phyloP scores from a whole-genome alignment of 2,113 vertebrate genomes.

The Pachycephala philippinensis region DNA sequence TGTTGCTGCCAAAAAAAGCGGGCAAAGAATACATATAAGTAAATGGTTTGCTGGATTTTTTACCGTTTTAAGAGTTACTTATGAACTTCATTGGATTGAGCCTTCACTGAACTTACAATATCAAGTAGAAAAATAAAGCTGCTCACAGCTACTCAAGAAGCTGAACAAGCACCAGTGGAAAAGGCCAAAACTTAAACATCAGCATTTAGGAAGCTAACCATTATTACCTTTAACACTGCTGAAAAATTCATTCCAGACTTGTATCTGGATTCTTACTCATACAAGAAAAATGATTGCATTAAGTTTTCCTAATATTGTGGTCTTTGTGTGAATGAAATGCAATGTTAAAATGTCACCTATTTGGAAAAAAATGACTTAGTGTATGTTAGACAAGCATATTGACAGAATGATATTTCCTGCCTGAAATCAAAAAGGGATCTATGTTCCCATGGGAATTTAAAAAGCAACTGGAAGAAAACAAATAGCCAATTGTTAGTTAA shows the following conservation, averaged over 20 bases:
- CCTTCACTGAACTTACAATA: not conserved
- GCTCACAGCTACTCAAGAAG: not conserved
- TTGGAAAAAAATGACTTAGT: conserved; percentile 32
- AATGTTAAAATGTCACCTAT: conserved; percentile 51
- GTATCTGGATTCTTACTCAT: conserved; percentile 53
- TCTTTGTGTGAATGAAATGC: conserved; percentile 52
- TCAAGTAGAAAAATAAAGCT: conserved; percentile 3
- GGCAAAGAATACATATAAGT: not conserved
- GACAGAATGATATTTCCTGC: conserved; percentile 64
- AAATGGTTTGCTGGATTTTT: not conserved
- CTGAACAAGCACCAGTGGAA: conserved; percentile 2
- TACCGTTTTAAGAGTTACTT: not conserved
- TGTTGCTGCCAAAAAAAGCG: not conserved
- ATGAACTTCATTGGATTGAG: not conserved
- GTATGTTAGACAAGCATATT: conserved; percentile 29
- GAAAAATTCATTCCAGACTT: conserved; percentile 48
- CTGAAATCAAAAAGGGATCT: conserved; percentile 56
- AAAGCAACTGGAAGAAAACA: conserved; percentile 52
- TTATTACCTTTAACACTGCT: conserved; percentile 32
- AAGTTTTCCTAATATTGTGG: conserved; percentile 50
- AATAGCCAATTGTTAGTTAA: conserved; percentile 49
- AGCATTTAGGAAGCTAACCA: conserved; percentile 17
- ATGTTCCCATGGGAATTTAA: conserved; percentile 8
- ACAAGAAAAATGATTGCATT: conserved; percentile 41
- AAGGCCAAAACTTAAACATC: conserved; percentile 17